Evolutionary conservation across 2,113 vertebrate species (phyloP), one percentile per base, ranked within the genome.

Genomic region (Elaphurus davidianus): DNA sequence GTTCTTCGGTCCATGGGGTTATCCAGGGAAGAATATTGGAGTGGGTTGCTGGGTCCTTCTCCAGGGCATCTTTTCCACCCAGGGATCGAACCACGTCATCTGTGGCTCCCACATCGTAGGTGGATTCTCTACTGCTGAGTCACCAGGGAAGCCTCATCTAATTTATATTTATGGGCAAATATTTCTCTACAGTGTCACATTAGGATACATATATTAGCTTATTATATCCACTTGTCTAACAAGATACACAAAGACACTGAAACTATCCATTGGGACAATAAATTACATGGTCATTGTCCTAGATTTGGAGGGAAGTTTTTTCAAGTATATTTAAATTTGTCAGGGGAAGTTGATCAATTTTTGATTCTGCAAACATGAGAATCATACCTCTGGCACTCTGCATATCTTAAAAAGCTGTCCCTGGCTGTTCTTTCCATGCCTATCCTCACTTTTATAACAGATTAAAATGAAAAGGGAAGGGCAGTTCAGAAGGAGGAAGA

Each of bases 151-250:
- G n/a, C 67, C 67, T 90, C 30, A 28, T 93, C 19, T 87, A 89
- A 93, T 81, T 87, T 78, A 76, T 11, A 57, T 90, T 97, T 97
- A 90, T 6, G 83, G 47, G 40, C 57, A 93, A 91, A 96, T 83
- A 45, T 71, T 62, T 82, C 64, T 71, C 50, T 90, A 54, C 15
- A 94, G 45, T 60, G 55, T 28, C 17, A 47, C 19, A 59, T 82
- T 60, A 90, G 89, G 16, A 78, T 15, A 94, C 19, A 87, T 40
- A 59, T 50, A 83, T 60, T 60, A 74, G 81, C 21, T 40, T 54
- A 64, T 55, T 71, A 25, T 40, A 87, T 43, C 15, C 6, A 67
- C 23, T 36, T 86, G 36, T 57, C 40, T 78, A 33, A 82, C 5
- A 33, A 89, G 33, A 36, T 13, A 21, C 30, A 71, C 2, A 16